Conservation (phyloP, 2,888 invertebrate species). For the Drosophila conformis region DNA sequence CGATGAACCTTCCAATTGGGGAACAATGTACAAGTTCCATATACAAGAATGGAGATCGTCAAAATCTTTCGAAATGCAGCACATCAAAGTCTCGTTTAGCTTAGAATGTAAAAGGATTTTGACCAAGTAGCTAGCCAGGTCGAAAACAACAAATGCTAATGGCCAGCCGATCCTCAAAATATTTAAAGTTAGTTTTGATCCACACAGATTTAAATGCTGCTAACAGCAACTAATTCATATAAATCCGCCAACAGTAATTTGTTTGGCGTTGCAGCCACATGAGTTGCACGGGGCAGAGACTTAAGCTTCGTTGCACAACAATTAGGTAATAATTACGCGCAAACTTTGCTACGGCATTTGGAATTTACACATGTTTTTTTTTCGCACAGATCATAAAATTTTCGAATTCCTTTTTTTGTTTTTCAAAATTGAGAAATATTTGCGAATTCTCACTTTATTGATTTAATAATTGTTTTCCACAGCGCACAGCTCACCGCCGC, state of each 20-base stretch:
- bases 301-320: not conserved
- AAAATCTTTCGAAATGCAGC: not conserved
- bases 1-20: not conserved
- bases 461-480: not conserved
- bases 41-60: not conserved
- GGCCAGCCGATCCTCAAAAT: not conserved
- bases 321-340: not conserved
- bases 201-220: not conserved
- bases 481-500: constrained; percentile 77
- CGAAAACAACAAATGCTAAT: not conserved
- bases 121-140: no score
- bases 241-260: not conserved
- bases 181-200: not conserved
- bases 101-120: not conserved
- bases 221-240: not conserved
- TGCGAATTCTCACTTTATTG: not conserved
- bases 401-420: not conserved
- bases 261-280: not conserved
- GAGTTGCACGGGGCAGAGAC: not conserved
- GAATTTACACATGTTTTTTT: not conserved
- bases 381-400: not conserved
- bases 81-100: not conserved
- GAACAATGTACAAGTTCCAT: not conserved
- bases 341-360: not conserved
- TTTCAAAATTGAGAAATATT: not conserved